Evolutionary conservation across 2,888 invertebrate species (phyloP), one percentile per base, ranked within the genome.

Genomic region (Xestoiulus laeticollis): DNA sequence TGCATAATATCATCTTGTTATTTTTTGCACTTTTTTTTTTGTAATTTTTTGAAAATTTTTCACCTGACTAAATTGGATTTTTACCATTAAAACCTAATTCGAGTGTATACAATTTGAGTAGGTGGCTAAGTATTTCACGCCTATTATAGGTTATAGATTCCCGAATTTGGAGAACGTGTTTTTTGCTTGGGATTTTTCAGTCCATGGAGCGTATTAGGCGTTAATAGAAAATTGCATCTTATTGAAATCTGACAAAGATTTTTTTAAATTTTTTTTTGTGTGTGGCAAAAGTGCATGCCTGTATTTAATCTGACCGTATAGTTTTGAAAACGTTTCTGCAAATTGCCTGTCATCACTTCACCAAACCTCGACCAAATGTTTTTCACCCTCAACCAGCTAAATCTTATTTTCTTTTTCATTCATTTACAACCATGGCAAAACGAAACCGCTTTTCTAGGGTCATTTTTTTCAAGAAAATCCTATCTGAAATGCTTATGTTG

Each of bases 331-430:
- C 44, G 85, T 44, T 85, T 44, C 85, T 85, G 85, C 44, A 85
- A 85, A 85, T 44, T 85, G 85, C 85, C 44, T 85, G 85, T 85
- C 85, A 85, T 85, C 85, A 85, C 85, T 85, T 85, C 44, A 33
- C 44, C 85, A 43, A 85, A 85, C 85, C 85, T 85, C 85, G 44
- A 44, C 85, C 85, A 85, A 85, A 85, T 85, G 85, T 85, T 85
- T 85, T 85, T 44, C 26, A 38, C 85, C 85, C 85, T 44, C 85
- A 85, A 10, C 38, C 44, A 38, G 38, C 38, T 38, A 85, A 85
- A 85, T 85, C 44, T 85, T 85, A 85, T 85, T 85, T 85, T 85
- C 44, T 38, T 44, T 85, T 85, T 85, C 85, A 85, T 85, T 85
- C 85, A 85, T 44, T 32, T 85, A 38, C 38, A 33, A 26, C 26